A percentile compares a stretch with the other conserved stretches of the same genome.
phyloP scores from a whole-genome alignment of 2,113 vertebrate genomes.

The Myrmecophaga tridactyla region DNA sequence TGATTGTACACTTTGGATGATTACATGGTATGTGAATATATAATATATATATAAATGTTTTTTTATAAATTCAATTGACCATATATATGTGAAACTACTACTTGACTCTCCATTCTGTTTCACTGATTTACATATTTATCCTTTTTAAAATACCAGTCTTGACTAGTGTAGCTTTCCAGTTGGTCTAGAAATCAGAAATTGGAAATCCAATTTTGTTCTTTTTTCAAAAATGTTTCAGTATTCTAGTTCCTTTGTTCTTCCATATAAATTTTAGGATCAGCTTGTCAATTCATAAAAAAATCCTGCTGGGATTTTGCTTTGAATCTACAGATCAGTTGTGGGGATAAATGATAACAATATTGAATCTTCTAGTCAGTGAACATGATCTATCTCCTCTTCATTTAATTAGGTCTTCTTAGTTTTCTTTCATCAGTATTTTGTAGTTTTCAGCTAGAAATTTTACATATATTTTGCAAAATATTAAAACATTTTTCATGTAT shows the following conservation, averaged over 20 bases:
- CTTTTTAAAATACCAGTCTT: background rate
- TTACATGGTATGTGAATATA: too few species aligned
- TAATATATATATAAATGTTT: too few species aligned
- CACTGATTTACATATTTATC: background rate
- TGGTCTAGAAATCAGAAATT: background rate
- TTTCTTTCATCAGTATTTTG: background rate
- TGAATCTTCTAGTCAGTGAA: background rate
- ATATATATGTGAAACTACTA: background rate
- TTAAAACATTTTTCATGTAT: background rate
- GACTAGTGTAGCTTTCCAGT: background rate
- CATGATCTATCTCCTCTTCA: background rate
- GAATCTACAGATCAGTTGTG: background rate
- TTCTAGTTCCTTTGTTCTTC: background rate
- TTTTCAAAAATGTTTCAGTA: background rate
- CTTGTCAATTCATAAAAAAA: background rate
- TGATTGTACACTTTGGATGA: too few species aligned
- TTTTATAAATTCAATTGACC: background rate
- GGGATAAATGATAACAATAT: background rate
- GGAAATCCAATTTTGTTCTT: background rate
- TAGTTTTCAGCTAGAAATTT: background rate
- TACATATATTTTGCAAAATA: background rate
- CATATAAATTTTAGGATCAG: background rate
- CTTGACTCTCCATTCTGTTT: background rate
- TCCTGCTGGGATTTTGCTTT: background rate
- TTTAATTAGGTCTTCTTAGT: background rate